phyloP scores from a whole-genome alignment of 2,888 invertebrate species.

The Trichopria drosophilae region DNA sequence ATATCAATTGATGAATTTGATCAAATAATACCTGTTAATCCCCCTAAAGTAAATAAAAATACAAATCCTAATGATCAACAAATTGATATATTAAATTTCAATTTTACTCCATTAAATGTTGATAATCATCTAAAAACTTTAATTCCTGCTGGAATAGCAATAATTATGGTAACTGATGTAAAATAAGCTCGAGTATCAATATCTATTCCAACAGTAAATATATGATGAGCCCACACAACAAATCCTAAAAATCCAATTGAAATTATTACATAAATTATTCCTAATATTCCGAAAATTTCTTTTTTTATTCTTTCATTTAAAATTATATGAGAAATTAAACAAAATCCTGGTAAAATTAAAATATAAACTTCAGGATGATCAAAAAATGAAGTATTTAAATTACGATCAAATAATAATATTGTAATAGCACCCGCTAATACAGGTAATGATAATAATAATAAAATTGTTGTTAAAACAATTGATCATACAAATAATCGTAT shows the following conservation, averaged over 20 bases:
- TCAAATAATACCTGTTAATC: slow-evolving; percentile 70
- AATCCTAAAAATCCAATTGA: slow-evolving; percentile 81
- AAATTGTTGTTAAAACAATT: slow-evolving; percentile 67
- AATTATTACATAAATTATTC: slow-evolving; percentile 83
- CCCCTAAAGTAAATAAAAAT: slow-evolving; percentile 76
- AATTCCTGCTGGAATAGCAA: slow-evolving; percentile 83
- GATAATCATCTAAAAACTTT: slow-evolving; percentile 81
- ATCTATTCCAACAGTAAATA: slow-evolving; percentile 84
- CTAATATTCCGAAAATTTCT: slow-evolving; percentile 72
- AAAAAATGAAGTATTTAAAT: slow-evolving; percentile 81
- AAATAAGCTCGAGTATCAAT: slow-evolving; percentile 83
- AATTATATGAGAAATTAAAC: slow-evolving; percentile 79
- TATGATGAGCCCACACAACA: slow-evolving; percentile 84
- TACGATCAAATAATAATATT: slow-evolving; percentile 76
- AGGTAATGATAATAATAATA: slow-evolving; percentile 71
- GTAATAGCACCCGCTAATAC: slow-evolving; percentile 80
- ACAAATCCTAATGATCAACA: slow-evolving; percentile 76
- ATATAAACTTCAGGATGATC: slow-evolving; percentile 87
- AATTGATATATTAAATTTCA: slow-evolving; percentile 65
- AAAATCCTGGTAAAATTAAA: slow-evolving; percentile 82
- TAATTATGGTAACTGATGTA: slow-evolving; percentile 83
- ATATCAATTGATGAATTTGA: slow-evolving; percentile 79
- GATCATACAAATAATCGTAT: slow-evolving; percentile 76
- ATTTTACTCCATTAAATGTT: slow-evolving; percentile 65
- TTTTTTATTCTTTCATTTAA: slow-evolving; percentile 74